Base-by-base conservation (phyloP, 2,888 invertebrate genomes). In the Mylabris sibirica region DNA sequence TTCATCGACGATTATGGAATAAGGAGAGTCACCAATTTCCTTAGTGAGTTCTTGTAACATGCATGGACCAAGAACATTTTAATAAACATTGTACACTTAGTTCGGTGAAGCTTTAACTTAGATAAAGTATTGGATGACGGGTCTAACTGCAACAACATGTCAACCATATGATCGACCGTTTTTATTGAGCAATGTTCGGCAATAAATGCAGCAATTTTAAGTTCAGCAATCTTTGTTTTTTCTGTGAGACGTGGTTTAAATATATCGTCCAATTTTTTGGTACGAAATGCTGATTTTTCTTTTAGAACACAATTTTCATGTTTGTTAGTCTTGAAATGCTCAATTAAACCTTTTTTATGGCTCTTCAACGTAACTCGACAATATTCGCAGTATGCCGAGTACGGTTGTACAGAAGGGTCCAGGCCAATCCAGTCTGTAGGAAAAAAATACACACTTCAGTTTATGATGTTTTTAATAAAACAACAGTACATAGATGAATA, bases 51-150 rank as follows among this genome's bases (percentile, higher is more conserved):
- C 53, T 60, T 67, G 59, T 9, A 72, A 63, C 63, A 76, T 62
- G 20, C 59, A 64, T 24, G 75, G 71, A n/a, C 53, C 64, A 44
- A 72, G 64, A 2, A 74, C 69, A 69, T 76, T 74, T 70, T 72
- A 30, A 75, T 74, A 11, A 76, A 49, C 63, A 63, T 65, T 22
- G 70, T 60, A 64, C 74, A 76, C 60, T 75, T 75, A 20, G 75
- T 73, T 20, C 72, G 41, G 59, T 74, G 74, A 30, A 76, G 64
- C 64, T 71, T 71, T 20, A 72, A 22, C 17, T 66, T 61, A 5
- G 34, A 20, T 11, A 72, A 22, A 26, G 30, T 14, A 35, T 66
- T 66, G 38, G 72, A 72, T 20, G 59, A 63, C 3, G 67, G 68
- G 53, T 72, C 72, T 35, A 72, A 17, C 12, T 70, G 60, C 2